These are phyloP conservation scores for Drosophila micromelanica DNA, from an alignment of 1,140 invertebrate genomes.

Conservation along the genomic window DNA sequence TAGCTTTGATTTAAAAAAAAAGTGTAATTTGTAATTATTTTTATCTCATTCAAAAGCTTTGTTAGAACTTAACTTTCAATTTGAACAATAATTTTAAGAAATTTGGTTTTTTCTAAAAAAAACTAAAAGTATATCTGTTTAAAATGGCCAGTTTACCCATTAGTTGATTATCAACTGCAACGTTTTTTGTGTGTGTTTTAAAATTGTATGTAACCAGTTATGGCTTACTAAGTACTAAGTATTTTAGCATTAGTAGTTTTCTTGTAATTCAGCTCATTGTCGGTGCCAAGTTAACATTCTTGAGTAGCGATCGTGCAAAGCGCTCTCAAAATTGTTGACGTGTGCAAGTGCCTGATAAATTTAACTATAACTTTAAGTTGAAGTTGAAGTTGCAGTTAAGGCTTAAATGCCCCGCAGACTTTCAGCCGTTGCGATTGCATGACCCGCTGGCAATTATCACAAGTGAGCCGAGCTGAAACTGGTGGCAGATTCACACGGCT, in stretches of 20 bases:
- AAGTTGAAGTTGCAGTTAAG: constrained; percentile 16
- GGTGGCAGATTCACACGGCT: constrained; percentile 74
- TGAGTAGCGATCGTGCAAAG: constrained; percentile 42
- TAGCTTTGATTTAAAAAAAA: too few species aligned
- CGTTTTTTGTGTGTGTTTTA: too few species aligned
- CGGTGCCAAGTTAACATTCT: constrained; percentile 38
- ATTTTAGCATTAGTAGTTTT: not conserved
- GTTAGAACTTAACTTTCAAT: too few species aligned
- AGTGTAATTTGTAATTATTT: too few species aligned
- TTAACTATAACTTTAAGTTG: constrained; percentile 25
- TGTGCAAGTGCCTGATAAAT: constrained; percentile 45
- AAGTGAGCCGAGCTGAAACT: constrained; percentile 39
- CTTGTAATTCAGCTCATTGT: constrained; percentile 40
- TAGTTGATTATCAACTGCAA: too few species aligned
- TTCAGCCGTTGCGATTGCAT: constrained; percentile 41
- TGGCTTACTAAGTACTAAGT: not conserved
- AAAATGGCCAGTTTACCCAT: too few species aligned
- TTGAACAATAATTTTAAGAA: too few species aligned
- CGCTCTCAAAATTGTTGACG: constrained; percentile 37
- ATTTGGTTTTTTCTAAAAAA: too few species aligned
- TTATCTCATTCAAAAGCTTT: too few species aligned
- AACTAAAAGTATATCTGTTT: too few species aligned
- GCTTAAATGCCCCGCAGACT: constrained; percentile 12
- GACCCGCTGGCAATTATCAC: constrained; percentile 77
- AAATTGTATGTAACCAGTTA: not conserved